Percentiles rank a stretch among this genome's conserved stretches.
These are phyloP conservation scores for Callithrix jacchus DNA, from an alignment of 2,113 vertebrate genomes.

Conservation along the genomic window DNA sequence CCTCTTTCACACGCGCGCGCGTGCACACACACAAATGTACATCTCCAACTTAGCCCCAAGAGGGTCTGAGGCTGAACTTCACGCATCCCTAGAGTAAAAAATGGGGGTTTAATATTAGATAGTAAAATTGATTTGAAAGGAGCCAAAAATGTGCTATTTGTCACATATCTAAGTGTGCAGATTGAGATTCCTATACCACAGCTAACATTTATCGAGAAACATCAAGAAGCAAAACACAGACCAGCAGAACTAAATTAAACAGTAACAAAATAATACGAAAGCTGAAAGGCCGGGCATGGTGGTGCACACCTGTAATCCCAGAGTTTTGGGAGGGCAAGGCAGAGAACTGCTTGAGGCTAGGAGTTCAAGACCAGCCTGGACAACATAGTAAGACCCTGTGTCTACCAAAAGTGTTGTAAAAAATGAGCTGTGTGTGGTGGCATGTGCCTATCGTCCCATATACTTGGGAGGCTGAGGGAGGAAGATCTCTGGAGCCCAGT, in stretches of 20 bases:
- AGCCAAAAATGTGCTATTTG: background rate
- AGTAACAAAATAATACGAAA: background rate
- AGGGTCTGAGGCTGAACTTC: background rate
- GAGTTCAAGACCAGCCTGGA: too few species aligned
- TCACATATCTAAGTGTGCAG: background rate
- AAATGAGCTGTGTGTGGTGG: too few species aligned
- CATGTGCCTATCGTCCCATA: too few species aligned
- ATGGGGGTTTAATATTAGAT: background rate
- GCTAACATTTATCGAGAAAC: background rate
- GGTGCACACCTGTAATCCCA: too few species aligned
- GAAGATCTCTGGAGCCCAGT: too few species aligned
- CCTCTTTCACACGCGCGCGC: accelerated
- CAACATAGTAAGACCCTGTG: too few species aligned
- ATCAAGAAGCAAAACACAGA: background rate
- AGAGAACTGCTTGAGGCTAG: too few species aligned
- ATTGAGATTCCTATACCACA: background rate
- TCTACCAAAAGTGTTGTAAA: too few species aligned
- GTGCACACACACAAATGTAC: background rate
- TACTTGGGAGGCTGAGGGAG: too few species aligned
- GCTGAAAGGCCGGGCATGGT: too few species aligned
- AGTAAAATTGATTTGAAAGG: background rate
- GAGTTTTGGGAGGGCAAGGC: too few species aligned
- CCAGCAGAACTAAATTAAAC: background rate
- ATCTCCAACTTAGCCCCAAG: background rate
- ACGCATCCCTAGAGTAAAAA: background rate